phyloP scores from a whole-genome alignment of 2,797 vertebrate genomes.

The Lindbergichthys nudifrons region DNA sequence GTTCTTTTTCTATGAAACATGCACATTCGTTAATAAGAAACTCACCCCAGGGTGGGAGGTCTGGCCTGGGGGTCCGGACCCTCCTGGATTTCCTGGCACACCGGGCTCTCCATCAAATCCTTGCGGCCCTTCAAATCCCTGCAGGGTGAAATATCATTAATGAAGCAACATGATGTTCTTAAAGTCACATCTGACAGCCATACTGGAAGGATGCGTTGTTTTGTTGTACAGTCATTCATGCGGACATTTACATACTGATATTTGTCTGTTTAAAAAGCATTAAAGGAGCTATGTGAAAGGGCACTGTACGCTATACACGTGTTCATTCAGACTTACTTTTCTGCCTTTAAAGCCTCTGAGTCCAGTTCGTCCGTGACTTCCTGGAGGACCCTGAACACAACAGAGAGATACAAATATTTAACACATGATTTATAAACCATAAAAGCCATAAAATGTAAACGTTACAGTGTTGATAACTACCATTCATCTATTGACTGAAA shows the following conservation, averaged over 20 bases:
- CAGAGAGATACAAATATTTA: neutral
- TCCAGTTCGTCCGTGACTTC: constrained; percentile 90
- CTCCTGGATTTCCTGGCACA: constrained; percentile 93
- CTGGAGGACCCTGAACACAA: constrained; percentile 89
- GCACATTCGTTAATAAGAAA: neutral
- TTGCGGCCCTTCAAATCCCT: constrained; percentile 92
- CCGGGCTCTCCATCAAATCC: constrained; percentile 95
- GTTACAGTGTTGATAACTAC: neutral
- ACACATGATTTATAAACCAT: neutral
- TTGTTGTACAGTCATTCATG: no score
- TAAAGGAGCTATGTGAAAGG: no score
- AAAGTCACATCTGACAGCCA: neutral
- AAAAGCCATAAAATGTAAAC: neutral
- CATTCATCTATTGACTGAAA: neutral
- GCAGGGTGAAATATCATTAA: constrained; percentile 12
- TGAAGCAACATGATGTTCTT: neutral
- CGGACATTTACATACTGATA: neutral
- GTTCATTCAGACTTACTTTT: constrained; percentile 81
- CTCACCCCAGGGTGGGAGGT: constrained; percentile 87
- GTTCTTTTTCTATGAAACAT: neutral
- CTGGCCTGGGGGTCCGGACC: constrained; percentile 89
- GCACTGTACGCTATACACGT: no score
- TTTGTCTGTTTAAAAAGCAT: no score
- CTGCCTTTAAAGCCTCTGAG: constrained; percentile 93
- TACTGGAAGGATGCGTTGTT: neutral